Base-by-base conservation (phyloP, 2,113 vertebrate species). In the Cyanoramphus novaezelandiae region DNA sequence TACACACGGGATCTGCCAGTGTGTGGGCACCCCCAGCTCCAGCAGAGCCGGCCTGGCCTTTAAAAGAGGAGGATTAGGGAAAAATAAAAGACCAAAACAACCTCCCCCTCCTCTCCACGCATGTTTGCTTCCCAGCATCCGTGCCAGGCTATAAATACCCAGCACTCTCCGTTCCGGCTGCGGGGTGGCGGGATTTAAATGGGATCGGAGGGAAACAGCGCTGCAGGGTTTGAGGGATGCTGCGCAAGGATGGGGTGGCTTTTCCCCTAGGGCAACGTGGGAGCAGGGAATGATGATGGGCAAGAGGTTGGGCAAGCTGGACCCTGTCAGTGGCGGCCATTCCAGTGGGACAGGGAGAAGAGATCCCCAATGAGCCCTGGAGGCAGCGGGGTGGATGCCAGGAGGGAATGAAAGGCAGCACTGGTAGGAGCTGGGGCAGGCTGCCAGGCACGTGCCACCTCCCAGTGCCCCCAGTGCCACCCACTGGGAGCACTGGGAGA, bases 121-220 rank as follows among this genome's bases (percentile, higher is more conserved):
- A 14, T 7, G 27, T 49, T 84, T 63, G 64, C 43, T 39, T 57
- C 25, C 9, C 49, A n/a, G 77, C 62, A 35, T 17, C 90, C 29
- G 43, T 37, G 79, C 57, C 85, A 76, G 67, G 82, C 88, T 92
- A 91, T 93, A 75, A 97, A 93, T 90, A 82, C 49, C 52, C 17
- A 0, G 84, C 41, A 33, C 49, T 43, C 44, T 15, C 77, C 0
- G 53, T 60, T 43, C 86, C 4, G 19, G 64, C 76, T 50, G 28
- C 5, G 2, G 71, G 46, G 28, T 5, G 39, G 33, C 10, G 33
- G 63, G 44, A 24, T 28, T 44, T 20, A 5, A 67, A 21, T 1
- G 11, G 86, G 71, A 41, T 15, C 0, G 0, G 57, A 79, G 57
- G 33, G 57, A 59, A 59, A 59, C 20, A 15, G 57, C 33, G 21